These are phyloP conservation scores for Lasaia peninsularis DNA, from an alignment of 1,140 invertebrate species.

Conservation along the genomic window DNA sequence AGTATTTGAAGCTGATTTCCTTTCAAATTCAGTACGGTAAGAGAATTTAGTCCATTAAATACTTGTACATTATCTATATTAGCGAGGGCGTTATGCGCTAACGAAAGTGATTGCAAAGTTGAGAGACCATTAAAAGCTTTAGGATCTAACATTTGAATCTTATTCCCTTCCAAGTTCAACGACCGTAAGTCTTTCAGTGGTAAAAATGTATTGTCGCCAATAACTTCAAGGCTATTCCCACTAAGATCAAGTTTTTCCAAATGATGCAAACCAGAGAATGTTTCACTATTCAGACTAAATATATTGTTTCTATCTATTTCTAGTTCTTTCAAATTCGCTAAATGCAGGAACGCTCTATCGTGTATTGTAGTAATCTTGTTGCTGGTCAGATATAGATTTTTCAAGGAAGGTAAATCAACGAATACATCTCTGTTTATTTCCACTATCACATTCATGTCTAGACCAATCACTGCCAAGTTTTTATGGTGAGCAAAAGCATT, in stretches of 20 bases:
- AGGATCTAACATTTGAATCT: slow-evolving; percentile 80
- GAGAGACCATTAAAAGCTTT: slow-evolving; percentile 84
- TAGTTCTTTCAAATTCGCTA: slow-evolving; percentile 81
- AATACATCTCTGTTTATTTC: slow-evolving; percentile 86
- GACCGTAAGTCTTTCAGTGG: slow-evolving; percentile 83
- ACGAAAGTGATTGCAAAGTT: slow-evolving; percentile 81
- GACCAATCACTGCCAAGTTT: slow-evolving; percentile 79
- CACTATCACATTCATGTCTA: slow-evolving; percentile 83
- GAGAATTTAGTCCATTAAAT: slow-evolving; percentile 79
- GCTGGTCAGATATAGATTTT: slow-evolving; percentile 81
- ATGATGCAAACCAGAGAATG: slow-evolving; percentile 82
- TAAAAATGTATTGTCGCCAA: slow-evolving; percentile 85
- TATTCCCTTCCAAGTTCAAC: slow-evolving; percentile 85
- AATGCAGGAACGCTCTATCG: slow-evolving; percentile 83
- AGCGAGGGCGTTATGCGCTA: slow-evolving; percentile 84
- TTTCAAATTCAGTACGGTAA: slow-evolving; percentile 80
- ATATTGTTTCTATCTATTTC: slow-evolving; percentile 84
- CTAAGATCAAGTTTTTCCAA: slow-evolving; percentile 82
- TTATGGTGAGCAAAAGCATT: slow-evolving; percentile 83
- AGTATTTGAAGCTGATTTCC: slow-evolving; percentile 83
- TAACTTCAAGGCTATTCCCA: slow-evolving; percentile 82
- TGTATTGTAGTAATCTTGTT: slow-evolving; percentile 86
- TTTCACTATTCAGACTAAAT: slow-evolving; percentile 82
- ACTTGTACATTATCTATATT: slow-evolving; percentile 80
- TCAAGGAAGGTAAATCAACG: slow-evolving; percentile 81